phyloP scores from a whole-genome alignment of 2,113 vertebrate species.

The Tretioscincus oriximinensis region DNA sequence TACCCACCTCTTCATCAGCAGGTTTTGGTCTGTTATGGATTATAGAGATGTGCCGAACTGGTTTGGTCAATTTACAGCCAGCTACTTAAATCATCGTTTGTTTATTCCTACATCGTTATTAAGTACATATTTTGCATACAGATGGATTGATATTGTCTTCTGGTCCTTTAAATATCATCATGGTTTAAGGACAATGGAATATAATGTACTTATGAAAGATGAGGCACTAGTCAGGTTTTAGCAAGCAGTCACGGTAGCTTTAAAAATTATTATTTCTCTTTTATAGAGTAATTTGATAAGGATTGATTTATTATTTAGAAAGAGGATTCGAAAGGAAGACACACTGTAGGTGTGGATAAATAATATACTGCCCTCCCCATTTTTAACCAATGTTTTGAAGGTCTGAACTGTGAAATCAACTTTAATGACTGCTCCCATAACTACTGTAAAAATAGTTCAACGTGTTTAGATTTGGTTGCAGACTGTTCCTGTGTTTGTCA shows the following conservation, averaged over 20 bases:
- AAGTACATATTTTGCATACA: not conserved
- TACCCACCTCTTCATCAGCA: too few species aligned
- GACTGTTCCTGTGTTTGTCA: conserved; percentile 75
- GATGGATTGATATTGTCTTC: not conserved
- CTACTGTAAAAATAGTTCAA: conserved; percentile 77
- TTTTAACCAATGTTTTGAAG: conserved; percentile 65
- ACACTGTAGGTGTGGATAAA: conserved; percentile 6
- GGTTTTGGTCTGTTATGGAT: too few species aligned
- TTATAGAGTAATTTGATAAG: conserved; percentile 37
- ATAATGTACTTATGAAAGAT: conserved; percentile 24
- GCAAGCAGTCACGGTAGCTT: not conserved
- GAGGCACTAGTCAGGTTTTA: conserved; percentile 4
- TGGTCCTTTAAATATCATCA: conserved; percentile 17
- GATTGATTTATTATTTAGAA: conserved; percentile 21
- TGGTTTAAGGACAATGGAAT: not conserved
- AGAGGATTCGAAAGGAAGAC: conserved; percentile 19
- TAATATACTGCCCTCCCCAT: conserved; percentile 20
- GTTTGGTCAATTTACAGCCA: too few species aligned
- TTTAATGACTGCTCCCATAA: conserved; percentile 73
- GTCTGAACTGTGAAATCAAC: conserved; percentile 76
- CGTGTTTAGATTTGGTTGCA: conserved; percentile 74
- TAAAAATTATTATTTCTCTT: not conserved
- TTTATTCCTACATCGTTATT: not conserved
- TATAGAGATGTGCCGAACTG: too few species aligned
- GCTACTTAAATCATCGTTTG: not conserved